Base-by-base conservation (phyloP, 2,113 vertebrate species). In the Chelonoidis abingdonii region DNA sequence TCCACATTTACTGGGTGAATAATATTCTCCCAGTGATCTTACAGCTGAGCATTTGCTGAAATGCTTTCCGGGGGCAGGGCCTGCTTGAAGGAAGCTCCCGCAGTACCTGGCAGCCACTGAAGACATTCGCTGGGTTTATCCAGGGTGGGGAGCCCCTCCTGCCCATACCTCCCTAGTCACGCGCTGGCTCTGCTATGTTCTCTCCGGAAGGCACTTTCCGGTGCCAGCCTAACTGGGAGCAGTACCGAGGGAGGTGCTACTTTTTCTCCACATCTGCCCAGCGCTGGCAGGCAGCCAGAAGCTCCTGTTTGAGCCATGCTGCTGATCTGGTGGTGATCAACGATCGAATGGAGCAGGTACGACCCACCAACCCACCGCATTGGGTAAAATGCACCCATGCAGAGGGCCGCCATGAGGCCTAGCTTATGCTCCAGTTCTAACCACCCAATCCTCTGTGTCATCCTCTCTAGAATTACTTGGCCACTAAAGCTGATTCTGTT, bases 341-440 rank as follows among this genome's bases (percentile, higher is more conserved):
- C 8, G 35, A 69, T 19, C 35, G 10, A 21, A 19, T 2, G 4
- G 62, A 69, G 62, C 62, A 69, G 62, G 62, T 69, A 69, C 2
- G 10, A 59, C 57, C 12, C 57, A 3, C 62, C 62, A 1, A 2
- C 13, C 62, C 31, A 3, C 62, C 13, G 0, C 29, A 7, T 14
- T 8, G 17, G 62, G 17, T 35, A 13, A 69, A 69, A 69, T 7
- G 62, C 62, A n/a, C 13, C 62, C 16, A 19, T 9, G 31, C 62
- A 69, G 41, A 5, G 17, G 62, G 35, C 31, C 31, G 16, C 14
- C 16, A 65, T 4, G 14, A 35, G 35, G 31, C 31, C 62, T 65
- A 65, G 14, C 16, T 65, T n/a, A 13, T 17, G 31, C 35, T n/a
- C 62, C 35, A 69, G 35, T 19, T n/a, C 35, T 69, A 69, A 69